Evolutionary conservation across 2,888 invertebrate genomes (phyloP).

Genomic region (Sinopyrophorus schimmeli): DNA sequence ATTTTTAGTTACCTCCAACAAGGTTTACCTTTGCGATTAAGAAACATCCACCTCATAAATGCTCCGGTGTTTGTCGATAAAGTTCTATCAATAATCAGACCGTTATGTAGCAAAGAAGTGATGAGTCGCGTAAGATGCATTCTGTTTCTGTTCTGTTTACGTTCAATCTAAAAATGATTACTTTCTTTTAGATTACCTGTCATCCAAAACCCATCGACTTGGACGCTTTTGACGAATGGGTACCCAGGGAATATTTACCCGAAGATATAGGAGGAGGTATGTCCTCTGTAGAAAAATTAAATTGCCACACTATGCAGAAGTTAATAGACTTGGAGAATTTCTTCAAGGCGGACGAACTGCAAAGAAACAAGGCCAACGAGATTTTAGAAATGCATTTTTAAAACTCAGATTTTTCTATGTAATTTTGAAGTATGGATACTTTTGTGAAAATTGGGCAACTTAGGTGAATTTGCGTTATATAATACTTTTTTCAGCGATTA

Average conservation of each 20-base stretch:
- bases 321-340: slow-evolving; percentile 34
- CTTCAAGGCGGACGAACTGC: slow-evolving; percentile 44
- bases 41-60: slow-evolving; percentile 69
- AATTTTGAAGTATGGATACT: no score
- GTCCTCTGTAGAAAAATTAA: slow-evolving; percentile 38
- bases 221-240: slow-evolving; percentile 59
- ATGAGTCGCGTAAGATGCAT: slow-evolving; percentile 13
- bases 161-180: no score
- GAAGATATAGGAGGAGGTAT: slow-evolving; percentile 67
- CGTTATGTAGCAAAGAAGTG: slow-evolving; percentile 59
- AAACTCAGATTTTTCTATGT: no score
- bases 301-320: slow-evolving; percentile 40
- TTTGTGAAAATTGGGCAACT: no score
- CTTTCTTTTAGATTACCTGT: slow-evolving; percentile 61
- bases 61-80: slow-evolving; percentile 56
- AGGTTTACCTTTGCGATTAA: slow-evolving; percentile 67
- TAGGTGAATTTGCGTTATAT: no score
- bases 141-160: no score
- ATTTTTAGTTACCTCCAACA: slow-evolving; percentile 72
- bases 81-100: slow-evolving; percentile 55
- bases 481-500: no score
- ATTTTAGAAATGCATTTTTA: no score
- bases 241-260: slow-evolving; percentile 63
- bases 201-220: slow-evolving; percentile 61
- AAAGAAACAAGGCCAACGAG: no score